A percentile compares a stretch with the other conserved stretches of the same genome.
These are phyloP conservation scores for Cosmorhoe ocellata DNA, from an alignment of 2,888 invertebrate genomes.

Conservation along the genomic window DNA sequence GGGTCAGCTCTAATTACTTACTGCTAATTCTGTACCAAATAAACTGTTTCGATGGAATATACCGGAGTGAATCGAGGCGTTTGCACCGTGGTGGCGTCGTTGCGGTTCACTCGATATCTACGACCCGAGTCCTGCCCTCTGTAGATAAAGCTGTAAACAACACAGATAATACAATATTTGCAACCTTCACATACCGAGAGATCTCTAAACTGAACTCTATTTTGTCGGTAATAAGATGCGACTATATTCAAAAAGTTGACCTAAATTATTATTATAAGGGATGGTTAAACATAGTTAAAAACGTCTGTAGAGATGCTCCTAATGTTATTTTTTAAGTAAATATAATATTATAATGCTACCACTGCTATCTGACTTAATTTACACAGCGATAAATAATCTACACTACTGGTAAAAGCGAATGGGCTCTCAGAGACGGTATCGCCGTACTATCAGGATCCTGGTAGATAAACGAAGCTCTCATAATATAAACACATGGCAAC, in stretches of 20 bases:
- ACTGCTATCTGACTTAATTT: slow-evolving; percentile 21
- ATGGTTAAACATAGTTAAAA: too few relatives aligned
- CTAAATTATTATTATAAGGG: too few relatives aligned
- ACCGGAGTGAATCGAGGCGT: slow-evolving; percentile 27
- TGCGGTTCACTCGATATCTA: slow-evolving; percentile 41
- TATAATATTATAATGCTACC: too few relatives aligned
- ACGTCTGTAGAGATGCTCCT: too few relatives aligned
- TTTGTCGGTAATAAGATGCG: too few relatives aligned
- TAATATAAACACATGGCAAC: slow-evolving; percentile 53
- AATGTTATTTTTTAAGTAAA: too few relatives aligned
- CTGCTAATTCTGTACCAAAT: slow-evolving; percentile 4
- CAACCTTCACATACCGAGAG: neutral
- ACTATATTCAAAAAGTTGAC: too few relatives aligned
- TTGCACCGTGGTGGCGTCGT: slow-evolving; percentile 21
- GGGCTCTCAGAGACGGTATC: slow-evolving; percentile 39
- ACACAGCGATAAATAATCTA: slow-evolving; percentile 26
- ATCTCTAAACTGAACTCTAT: too few relatives aligned
- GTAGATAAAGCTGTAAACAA: slow-evolving; percentile 42
- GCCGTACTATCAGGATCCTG: slow-evolving; percentile 42
- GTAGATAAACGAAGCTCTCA: slow-evolving; percentile 36
- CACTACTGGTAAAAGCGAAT: slow-evolving; percentile 22
- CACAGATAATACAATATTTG: slow-evolving; percentile 19
- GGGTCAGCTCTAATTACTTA: slow-evolving; percentile 5
- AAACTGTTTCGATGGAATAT: slow-evolving; percentile 5
- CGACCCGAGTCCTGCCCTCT: slow-evolving; percentile 51